Percentiles rank a stretch among this genome's conserved stretches.
These are phyloP conservation scores for Cerastis leucographa DNA, from an alignment of 2,888 invertebrate species.

Conservation along the genomic window DNA sequence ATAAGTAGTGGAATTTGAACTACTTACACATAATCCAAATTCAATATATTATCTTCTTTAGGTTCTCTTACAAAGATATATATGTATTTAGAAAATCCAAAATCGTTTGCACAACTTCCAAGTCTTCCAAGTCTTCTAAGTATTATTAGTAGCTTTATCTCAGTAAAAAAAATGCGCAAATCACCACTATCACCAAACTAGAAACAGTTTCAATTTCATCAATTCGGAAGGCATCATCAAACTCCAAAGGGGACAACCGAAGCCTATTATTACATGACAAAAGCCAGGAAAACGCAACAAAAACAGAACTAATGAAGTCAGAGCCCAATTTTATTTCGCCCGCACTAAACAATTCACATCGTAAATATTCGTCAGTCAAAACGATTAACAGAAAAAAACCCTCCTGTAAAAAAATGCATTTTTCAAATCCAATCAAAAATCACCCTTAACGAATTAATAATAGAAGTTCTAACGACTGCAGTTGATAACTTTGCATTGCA, in stretches of 20 bases:
- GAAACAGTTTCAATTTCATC: constrained; percentile 65
- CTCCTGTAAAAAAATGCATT: constrained; percentile 73
- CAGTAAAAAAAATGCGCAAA: not conserved
- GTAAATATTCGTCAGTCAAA: constrained; percentile 90
- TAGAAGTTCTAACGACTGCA: constrained; percentile 60
- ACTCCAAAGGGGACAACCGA: constrained; percentile 72
- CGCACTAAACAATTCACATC: constrained; percentile 86
- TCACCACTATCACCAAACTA: constrained; percentile 6
- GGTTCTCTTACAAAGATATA: not conserved
- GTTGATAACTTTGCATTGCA: constrained; percentile 51
- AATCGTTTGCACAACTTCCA: not conserved
- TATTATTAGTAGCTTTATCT: not conserved
- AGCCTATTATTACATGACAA: constrained; percentile 82
- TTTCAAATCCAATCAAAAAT: constrained; percentile 45
- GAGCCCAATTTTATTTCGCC: constrained; percentile 85
- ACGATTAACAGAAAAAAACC: constrained; percentile 83
- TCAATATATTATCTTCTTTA: not conserved
- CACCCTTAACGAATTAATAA: constrained; percentile 15
- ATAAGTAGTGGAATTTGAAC: not conserved
- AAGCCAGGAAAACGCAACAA: constrained; percentile 77
- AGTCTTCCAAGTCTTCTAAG: no score
- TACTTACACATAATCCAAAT: not conserved
- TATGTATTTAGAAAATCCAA: no score
- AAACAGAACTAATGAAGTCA: constrained; percentile 87
- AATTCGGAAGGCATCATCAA: constrained; percentile 84